Evolutionary conservation across 1,140 invertebrate genomes (phyloP), one percentile per base, ranked within the genome.

Genomic region (Phenacoccus solenopsis): DNA sequence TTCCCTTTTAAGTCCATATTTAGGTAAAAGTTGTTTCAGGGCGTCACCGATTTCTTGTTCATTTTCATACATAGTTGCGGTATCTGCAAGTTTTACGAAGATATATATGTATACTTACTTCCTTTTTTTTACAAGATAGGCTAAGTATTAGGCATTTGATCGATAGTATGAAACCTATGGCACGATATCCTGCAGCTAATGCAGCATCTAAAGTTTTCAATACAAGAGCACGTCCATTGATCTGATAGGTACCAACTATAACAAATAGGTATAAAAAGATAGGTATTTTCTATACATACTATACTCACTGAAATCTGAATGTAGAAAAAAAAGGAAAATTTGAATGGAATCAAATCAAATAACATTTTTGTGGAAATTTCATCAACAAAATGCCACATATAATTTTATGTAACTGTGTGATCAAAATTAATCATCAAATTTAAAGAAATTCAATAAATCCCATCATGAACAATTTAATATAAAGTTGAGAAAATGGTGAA

Each of bases 61-160:
- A 81, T 91, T 92, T 70, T 80, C 79, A 78, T 91, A 91, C 0
- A 86, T 85, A 71, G 81, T 80, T 22, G 89, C 89, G 28, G 89
- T 91, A 79, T 93, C 90, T 90, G 72, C 32, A 78, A 76, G 70
- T 73, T 72, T 28, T 67, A 7, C 4, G 35, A 71, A 68, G 20
- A 12, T 10, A 13, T 25, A 69, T 2, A 9, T 3, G 30, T 12
- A 28, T n/a, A n/a, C n/a, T n/a, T n/a, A n/a, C n/a, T n/a, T n/a
- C n/a, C n/a, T n/a, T n/a, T n/a, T n/a, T n/a, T n/a, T 38, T 20
- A 9, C 5, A 38, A 64, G 10, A 13, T 64, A 16, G 67, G 69
- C 13, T 25, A 68, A 72, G 27, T 24, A 72, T 21, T 67, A 7
- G 7, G 16, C 9, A 59, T 67, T 10, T 13, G 3, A 21, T 7